Evolutionary conservation across 2,888 invertebrate genomes (phyloP).

Genomic region (Patella pellucida): DNA sequence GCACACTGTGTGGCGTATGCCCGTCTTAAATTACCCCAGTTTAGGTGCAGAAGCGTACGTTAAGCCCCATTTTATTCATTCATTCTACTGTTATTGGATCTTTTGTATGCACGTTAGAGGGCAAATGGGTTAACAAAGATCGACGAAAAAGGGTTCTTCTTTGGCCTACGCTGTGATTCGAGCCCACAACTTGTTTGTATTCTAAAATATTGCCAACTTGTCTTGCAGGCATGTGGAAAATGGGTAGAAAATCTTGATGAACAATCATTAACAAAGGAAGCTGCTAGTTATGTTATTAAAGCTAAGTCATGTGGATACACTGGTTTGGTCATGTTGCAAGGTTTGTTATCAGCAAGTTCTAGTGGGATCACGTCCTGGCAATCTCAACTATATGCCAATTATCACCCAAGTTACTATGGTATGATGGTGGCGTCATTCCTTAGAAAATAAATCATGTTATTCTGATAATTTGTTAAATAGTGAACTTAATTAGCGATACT

Average conservation of each 20-base stretch:
- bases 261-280: slow-evolving; percentile 33
- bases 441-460: not conserved
- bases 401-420: slow-evolving; percentile 57
- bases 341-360: slow-evolving; percentile 36
- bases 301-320: slow-evolving; percentile 55
- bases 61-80: too few species aligned
- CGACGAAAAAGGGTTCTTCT: too few species aligned
- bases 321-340: slow-evolving; percentile 52
- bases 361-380: slow-evolving; percentile 35
- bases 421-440: slow-evolving; percentile 54
- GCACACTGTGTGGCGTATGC: too few species aligned
- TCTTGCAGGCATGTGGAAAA: slow-evolving; percentile 42
- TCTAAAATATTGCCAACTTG: not conserved
- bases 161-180: too few species aligned
- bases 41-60: too few species aligned
- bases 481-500: too few species aligned
- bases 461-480: not conserved
- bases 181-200: too few species aligned
- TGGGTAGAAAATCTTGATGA: slow-evolving; percentile 43
- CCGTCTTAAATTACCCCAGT: too few species aligned
- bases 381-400: slow-evolving; percentile 43
- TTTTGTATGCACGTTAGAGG: too few species aligned
- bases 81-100: too few species aligned
- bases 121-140: too few species aligned
- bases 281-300: slow-evolving; percentile 43